A percentile compares a stretch with the other conserved stretches of the same genome.
These are phyloP conservation scores for Scaptomyza pallida DNA, from an alignment of 1,140 invertebrate species.

Conservation along the genomic window DNA sequence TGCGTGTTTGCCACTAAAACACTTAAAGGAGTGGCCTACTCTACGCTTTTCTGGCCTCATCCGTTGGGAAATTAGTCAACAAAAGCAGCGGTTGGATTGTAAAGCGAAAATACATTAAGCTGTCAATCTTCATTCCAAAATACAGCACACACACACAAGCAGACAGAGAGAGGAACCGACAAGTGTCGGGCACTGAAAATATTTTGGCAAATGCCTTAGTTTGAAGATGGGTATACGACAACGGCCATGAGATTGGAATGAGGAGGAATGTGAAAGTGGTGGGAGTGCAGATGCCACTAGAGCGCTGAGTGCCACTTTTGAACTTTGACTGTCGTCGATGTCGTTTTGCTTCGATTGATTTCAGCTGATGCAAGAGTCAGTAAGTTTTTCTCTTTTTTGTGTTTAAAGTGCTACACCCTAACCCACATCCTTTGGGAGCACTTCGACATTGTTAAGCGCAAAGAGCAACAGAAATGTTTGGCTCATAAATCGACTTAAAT, in stretches of 20 bases:
- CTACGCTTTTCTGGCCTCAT: constrained; percentile 3
- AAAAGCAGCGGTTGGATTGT: constrained; percentile 58
- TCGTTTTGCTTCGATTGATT: constrained; percentile 72
- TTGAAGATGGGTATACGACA: neutral
- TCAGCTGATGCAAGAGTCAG: constrained; percentile 48
- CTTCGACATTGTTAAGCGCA: constrained; percentile 11
- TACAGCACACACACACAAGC: constrained; percentile 26
- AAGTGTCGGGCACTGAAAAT: constrained; percentile 61
- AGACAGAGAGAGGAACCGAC: constrained; percentile 14
- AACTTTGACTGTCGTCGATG: constrained; percentile 70
- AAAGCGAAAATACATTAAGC: constrained; percentile 75
- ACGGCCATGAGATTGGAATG: neutral
- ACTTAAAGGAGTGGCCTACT: constrained; percentile 33
- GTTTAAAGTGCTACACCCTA: neutral
- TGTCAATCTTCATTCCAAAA: constrained; percentile 76
- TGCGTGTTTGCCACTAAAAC: constrained; percentile 51
- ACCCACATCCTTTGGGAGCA: neutral
- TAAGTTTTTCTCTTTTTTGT: constrained; percentile 1
- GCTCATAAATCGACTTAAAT: constrained; percentile 54
- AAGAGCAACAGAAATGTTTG: constrained; percentile 62
- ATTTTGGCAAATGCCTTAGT: constrained; percentile 65
- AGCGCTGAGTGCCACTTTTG: constrained; percentile 76
- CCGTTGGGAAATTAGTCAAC: constrained; percentile 68
- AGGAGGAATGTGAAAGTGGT: neutral
- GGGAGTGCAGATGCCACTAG: constrained; percentile 23